Conservation (phyloP, 2,797 vertebrate species). For the Uromys caudimaculatus region DNA sequence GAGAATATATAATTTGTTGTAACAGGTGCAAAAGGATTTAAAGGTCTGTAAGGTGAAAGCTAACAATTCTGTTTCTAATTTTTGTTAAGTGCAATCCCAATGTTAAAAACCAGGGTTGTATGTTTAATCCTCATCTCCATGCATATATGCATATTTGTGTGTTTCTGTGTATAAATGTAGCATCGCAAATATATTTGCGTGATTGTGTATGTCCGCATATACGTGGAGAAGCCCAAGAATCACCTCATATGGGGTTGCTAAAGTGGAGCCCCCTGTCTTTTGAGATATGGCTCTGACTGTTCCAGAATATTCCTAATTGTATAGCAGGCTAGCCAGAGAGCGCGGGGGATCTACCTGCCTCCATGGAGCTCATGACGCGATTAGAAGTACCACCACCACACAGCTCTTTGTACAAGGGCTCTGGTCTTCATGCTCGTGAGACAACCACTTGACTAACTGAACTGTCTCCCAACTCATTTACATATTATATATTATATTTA, state of each 20-base stretch:
- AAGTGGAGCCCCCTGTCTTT: not conserved
- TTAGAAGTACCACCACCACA: not conserved
- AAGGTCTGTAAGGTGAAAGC: slow-evolving; percentile 4
- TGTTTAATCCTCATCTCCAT: not conserved
- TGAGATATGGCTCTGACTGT: not conserved
- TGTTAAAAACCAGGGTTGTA: not conserved
- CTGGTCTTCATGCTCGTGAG: not conserved
- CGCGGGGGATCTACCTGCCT: not conserved
- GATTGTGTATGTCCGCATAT: too few species aligned
- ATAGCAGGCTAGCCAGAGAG: not conserved
- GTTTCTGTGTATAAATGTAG: not conserved
- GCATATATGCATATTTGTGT: not conserved
- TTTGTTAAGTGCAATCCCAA: slow-evolving; percentile 14
- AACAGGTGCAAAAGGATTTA: slow-evolving; percentile 25
- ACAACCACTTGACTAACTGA: not conserved
- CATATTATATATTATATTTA: not conserved
- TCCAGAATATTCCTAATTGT: not conserved
- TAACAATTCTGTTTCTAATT: slow-evolving; percentile 30
- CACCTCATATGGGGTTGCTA: not conserved
- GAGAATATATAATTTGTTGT: not conserved
- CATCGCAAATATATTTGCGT: not conserved
- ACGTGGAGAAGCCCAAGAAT: not conserved
- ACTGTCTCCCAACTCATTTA: not conserved
- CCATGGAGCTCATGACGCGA: not conserved
- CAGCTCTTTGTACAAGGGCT: not conserved